A percentile compares a stretch with the other conserved stretches of the same genome.
Conservation (phyloP, 2,797 vertebrate genomes). For the Tiaroga cobitis region DNA sequence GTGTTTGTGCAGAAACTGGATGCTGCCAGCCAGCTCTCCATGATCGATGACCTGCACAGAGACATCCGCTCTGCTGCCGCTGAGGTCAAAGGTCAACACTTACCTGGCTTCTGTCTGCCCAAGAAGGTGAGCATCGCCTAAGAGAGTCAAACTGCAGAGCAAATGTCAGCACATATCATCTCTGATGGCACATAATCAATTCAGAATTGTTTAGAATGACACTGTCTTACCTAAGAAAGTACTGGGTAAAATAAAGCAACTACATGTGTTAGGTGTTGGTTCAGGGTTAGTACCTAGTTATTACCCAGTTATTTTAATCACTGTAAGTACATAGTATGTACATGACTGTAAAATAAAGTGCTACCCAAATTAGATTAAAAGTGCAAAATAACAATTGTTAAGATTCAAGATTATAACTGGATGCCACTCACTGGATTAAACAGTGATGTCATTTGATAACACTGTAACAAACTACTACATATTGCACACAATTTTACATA, state of each 20-base stretch:
- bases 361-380: neutral
- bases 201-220: neutral
- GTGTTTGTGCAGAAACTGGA: slow-evolving; percentile 87
- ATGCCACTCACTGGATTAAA: neutral
- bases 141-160: neutral
- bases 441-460: neutral
- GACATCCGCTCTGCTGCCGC: slow-evolving; percentile 88
- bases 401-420: neutral
- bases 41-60: slow-evolving; percentile 95
- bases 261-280: no score
- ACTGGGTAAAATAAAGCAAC: neutral
- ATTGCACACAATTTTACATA: neutral
- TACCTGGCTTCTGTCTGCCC: slow-evolving; percentile 97
- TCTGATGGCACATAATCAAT: neutral
- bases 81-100: slow-evolving; percentile 89
- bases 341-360: neutral
- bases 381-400: neutral
- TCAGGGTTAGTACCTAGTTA: no score
- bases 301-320: neutral
- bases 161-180: neutral
- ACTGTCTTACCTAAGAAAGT: neutral
- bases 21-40: slow-evolving; percentile 91
- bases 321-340: neutral
- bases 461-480: neutral
- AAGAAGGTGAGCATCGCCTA: slow-evolving; percentile 85